Evolutionary conservation across 2,797 vertebrate species (phyloP).

Genomic region (Limosa lapponica): DNA sequence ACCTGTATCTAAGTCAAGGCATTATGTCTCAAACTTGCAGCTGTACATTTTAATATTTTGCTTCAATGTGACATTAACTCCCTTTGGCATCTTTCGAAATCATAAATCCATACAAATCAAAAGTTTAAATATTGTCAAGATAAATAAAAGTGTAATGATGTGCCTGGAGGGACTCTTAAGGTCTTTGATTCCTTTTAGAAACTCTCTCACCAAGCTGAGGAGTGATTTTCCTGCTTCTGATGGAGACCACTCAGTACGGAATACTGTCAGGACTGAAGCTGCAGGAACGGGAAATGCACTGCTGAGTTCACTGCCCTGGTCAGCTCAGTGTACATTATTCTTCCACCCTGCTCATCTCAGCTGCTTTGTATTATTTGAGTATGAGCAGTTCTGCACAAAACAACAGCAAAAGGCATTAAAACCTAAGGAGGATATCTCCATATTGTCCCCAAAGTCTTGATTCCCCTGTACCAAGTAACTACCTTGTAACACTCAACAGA

Average conservation of each 20-base stretch:
- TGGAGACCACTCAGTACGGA: neutral
- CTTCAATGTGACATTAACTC: conserved; percentile 43
- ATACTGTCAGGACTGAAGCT: neutral
- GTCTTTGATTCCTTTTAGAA: conserved; percentile 24
- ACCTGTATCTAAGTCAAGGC: conserved; percentile 26
- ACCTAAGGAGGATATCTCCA: neutral
- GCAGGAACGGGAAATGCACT: neutral
- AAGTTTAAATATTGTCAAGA: conserved; percentile 57
- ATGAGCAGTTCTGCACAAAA: neutral
- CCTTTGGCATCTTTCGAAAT: conserved; percentile 50
- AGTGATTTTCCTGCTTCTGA: neutral
- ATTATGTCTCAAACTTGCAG: conserved; percentile 21
- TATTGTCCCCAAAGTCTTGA: neutral
- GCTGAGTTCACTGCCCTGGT: neutral
- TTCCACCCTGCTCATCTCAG: neutral
- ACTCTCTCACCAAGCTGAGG: neutral
- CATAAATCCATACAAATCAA: conserved; percentile 60
- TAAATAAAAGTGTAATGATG: conserved; percentile 23
- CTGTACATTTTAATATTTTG: neutral
- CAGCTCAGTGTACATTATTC: neutral
- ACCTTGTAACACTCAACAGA: neutral
- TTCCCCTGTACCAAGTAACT: neutral
- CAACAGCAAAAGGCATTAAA: neutral
- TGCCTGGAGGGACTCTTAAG: neutral
- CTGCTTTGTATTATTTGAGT: neutral